Evolutionary conservation across 2,797 vertebrate species (phyloP), one percentile per base, ranked within the genome.

Genomic region (Galaxias olidus): DNA sequence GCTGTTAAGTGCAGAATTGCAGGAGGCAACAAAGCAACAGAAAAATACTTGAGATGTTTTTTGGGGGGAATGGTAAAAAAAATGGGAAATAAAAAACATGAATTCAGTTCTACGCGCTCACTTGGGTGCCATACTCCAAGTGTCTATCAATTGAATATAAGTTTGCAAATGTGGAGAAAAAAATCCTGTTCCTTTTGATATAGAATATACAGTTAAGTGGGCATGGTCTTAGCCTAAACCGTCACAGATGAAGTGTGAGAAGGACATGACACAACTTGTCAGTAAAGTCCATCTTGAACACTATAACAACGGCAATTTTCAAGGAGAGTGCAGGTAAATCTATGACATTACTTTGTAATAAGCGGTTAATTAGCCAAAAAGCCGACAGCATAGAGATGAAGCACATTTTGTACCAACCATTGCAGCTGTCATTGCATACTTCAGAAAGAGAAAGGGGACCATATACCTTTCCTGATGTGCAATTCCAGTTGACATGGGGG

Each of bases 81-180:
- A 20, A 0, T 30, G 2, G 2, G 30, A 2, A 30, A 30, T 30
- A 6, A 30, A 6, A 30, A 30, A 30, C 30, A 6, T 30, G 2
- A 30, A 6, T 30, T 69, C 78, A 45, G 41, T 30, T 1, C 17
- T 17, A n/a, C n/a, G n/a, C n/a, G 43, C 42, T 59, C 61, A 80
- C 69, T 79, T 86, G 79, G 64, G 61, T 80, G 64, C 15, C 59
- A 18, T 5, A 0, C 61, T 67, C 74, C 84, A 85, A 81, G 75
- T 86, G 82, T 80, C 17, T 4, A 1, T 51, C 59, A 14, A 14
- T n/a, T 56, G 30, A 59, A 63, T n/a, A 45, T 50, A 60, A 18
- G 58, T 3, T 43, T 61, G 56, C 68, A 84, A 63, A 61, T 42
- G 69, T 1, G 18, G 10, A 4, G 61, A 0, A 10, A 14, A 55